These are phyloP conservation scores for Trematomus bernacchii DNA, from an alignment of 2,797 vertebrate species.

Conservation along the genomic window DNA sequence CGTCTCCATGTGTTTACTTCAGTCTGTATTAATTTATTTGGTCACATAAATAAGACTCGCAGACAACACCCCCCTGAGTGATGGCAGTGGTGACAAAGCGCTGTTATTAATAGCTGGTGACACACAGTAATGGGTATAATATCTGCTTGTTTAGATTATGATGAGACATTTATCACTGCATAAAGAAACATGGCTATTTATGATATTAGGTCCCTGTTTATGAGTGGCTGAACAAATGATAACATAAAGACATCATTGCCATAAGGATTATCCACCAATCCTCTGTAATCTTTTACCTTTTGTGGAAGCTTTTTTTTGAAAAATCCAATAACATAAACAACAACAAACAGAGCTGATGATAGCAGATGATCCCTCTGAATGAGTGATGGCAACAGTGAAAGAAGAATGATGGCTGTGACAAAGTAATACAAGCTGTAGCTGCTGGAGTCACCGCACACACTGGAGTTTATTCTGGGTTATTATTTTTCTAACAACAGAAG, in stretches of 20 bases:
- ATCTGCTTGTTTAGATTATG: conserved; percentile 13
- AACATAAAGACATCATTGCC: conserved; percentile 1
- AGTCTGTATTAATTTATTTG: conserved; percentile 28
- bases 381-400: conserved; percentile 54
- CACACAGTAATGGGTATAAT: conserved; percentile 11
- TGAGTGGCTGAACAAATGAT: conserved; percentile 2
- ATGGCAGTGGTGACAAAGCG: conserved; percentile 14
- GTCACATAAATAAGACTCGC: background rate
- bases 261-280: conserved; percentile 29
- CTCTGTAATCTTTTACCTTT: conserved; percentile 21
- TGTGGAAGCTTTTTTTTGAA: conserved; percentile 37
- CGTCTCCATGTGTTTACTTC: conserved; percentile 8
- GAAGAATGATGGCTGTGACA: conserved; percentile 54
- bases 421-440: conserved; percentile 53
- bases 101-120: conserved; percentile 23
- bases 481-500: conserved; percentile 49
- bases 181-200: background rate
- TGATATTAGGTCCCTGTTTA: background rate
- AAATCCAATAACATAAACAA: conserved; percentile 15
- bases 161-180: conserved; percentile 7
- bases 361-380: conserved; percentile 49
- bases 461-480: conserved; percentile 53
- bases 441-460: conserved; percentile 47
- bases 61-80: conserved; percentile 23
- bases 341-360: conserved; percentile 11